Evolutionary conservation across 92 coral and sea anemone genomes (phyloP).

Genomic region (Actinernus sp.): DNA sequence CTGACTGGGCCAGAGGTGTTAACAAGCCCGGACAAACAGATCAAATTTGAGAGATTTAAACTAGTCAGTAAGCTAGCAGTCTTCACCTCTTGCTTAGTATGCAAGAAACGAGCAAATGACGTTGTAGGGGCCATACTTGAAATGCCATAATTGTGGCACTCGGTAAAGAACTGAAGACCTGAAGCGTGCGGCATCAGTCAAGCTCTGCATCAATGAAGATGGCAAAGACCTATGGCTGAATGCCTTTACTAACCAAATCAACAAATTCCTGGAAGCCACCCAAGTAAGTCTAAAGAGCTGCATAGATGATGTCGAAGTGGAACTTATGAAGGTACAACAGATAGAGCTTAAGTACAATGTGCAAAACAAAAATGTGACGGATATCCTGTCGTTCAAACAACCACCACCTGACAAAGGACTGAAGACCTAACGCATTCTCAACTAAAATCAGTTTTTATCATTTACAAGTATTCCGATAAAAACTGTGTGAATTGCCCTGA

Average conservation of each 20-base stretch:
- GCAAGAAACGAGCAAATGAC: conserved; percentile 53
- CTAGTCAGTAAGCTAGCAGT: conserved; percentile 40
- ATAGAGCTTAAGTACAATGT: neutral
- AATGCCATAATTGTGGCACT: too few species aligned
- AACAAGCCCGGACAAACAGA: conserved; percentile 27
- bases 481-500: too few species aligned
- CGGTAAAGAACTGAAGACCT: neutral
- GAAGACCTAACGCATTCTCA: too few species aligned
- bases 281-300: neutral
- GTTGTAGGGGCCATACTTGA: conserved; percentile 3
- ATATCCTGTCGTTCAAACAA: neutral
- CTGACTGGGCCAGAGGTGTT: conserved; percentile 55
- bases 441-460: too few species aligned
- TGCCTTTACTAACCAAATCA: neutral
- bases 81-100: conserved; percentile 58
- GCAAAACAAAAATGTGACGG: neutral
- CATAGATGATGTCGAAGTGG: neutral
- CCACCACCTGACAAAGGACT: too few species aligned
- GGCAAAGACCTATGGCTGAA: neutral
- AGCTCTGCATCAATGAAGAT: neutral
- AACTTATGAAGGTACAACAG: neutral
- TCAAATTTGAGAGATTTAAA: conserved; percentile 38
- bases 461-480: too few species aligned
- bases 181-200: neutral
- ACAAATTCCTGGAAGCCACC: neutral